Evolutionary conservation across 2,797 vertebrate species (phyloP).

Genomic region (Spinibarbus caldwelli): DNA sequence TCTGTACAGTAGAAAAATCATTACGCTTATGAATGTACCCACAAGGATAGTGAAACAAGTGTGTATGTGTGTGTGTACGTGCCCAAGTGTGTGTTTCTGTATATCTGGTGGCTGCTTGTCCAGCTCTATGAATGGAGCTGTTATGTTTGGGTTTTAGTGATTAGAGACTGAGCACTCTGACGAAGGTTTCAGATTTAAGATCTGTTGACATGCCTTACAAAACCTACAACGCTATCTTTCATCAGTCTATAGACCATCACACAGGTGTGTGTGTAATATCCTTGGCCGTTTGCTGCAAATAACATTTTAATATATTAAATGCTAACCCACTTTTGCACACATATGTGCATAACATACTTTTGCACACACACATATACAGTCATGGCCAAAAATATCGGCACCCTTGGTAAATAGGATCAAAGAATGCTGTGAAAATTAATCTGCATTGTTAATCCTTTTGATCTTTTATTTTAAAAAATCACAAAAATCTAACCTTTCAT

Average conservation of each 20-base stretch:
- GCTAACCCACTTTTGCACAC: not conserved
- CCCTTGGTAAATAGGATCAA: no score
- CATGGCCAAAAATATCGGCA: no score
- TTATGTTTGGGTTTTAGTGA: slow-evolving; percentile 24
- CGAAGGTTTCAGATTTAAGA: slow-evolving; percentile 21
- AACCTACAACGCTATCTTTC: slow-evolving; percentile 15
- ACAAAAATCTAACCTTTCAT: no score
- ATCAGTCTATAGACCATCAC: not conserved
- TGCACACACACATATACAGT: no score
- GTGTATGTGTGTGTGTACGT: not conserved
- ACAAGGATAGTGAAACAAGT: no score
- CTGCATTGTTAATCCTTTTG: no score
- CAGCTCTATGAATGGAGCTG: slow-evolving; percentile 24
- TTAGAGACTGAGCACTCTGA: not conserved
- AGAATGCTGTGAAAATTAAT: no score
- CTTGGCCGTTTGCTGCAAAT: not conserved
- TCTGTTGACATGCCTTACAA: not conserved
- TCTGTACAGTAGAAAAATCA: no score
- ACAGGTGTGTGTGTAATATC: slow-evolving; percentile 5
- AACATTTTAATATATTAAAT: not conserved
- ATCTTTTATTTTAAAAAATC: no score
- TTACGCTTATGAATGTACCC: no score
- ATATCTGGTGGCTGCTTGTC: slow-evolving; percentile 1
- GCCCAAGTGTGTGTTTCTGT: not conserved
- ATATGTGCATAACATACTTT: no score